Evolutionary conservation across 2,888 invertebrate genomes (phyloP).

Genomic region (Willowsia nigromaculata): DNA sequence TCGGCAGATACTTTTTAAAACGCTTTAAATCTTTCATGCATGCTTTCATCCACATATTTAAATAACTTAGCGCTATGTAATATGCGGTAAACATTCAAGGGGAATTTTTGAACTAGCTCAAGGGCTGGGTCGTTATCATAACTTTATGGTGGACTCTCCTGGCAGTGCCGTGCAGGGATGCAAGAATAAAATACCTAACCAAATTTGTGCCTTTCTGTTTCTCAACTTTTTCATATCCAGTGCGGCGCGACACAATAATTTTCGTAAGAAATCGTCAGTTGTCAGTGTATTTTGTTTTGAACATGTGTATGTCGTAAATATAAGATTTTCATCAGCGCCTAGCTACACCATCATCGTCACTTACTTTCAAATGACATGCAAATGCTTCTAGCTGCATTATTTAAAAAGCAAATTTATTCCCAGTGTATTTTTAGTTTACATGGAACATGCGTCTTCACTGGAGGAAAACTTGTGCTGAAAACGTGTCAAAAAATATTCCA

Average conservation of each 20-base stretch:
- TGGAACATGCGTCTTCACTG: conserved; percentile 1
- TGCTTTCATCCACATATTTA: conserved; percentile 18
- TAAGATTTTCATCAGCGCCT: neutral
- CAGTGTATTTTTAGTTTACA: conserved; percentile 7
- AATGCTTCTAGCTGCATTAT: conserved; percentile 12
- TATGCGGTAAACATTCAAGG: neutral
- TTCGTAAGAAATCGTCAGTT: neutral
- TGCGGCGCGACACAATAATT: neutral
- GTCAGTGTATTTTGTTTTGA: neutral
- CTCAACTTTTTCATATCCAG: neutral
- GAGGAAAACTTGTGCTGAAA: conserved; percentile 9
- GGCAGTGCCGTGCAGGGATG: neutral
- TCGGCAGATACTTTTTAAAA: neutral
- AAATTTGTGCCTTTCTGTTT: neutral
- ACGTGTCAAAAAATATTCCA: conserved; percentile 32
- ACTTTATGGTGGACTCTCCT: neutral
- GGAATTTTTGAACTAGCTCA: conserved; percentile 11
- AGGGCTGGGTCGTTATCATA: neutral
- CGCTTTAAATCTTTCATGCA: conserved; percentile 18
- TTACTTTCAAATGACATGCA: neutral
- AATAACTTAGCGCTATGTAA: neutral
- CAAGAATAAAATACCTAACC: conserved; percentile 4
- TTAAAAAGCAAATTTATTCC: neutral
- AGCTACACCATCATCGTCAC: neutral
- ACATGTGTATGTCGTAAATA: neutral